Evolutionary conservation across 2,888 invertebrate genomes (phyloP), one percentile per base, ranked within the genome.

Genomic region (Penaeus monodon): DNA sequence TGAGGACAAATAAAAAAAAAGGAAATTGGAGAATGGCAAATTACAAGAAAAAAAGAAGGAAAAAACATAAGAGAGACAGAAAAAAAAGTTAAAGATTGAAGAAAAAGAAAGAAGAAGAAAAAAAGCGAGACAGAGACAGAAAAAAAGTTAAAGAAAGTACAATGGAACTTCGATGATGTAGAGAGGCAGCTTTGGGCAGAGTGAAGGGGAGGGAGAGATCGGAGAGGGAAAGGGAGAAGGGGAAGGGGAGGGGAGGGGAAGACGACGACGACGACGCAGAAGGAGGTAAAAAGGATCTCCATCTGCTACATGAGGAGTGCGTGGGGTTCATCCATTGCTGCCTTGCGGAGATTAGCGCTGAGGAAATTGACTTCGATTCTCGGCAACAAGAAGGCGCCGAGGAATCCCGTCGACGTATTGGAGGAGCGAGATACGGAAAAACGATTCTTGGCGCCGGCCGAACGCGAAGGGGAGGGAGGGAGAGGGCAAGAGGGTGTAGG

Each of bases 321-420:
- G 29, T 27, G 73, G 1, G 73, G 73, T 38, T 33, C 73, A 14
- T 73, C 76, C 38, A n/a, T 38, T 17, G 20, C 44, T 44, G 44
- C 24, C 44, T 76, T 44, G 49, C 10, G 22, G 44, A 76, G 76
- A 76, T 44, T 38, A 44, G 77, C 77, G 33, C 77, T 63, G 63
- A 77, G 77, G 77, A 77, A 77, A 77, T 77, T 77, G 77, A 77
- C 77, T 77, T 77, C 44, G 77, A 57, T 49, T 27, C 57, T 63
- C 63, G 76, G 63, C 49, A 22, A 57, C 57, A 77, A 77, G 57
- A 57, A 77, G 77, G 22, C 77, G 77, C 14, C 57, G 17, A 57
- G 14, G 17, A 17, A 49, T 10, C 57, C 24, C 17, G 77, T 7
- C 20, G 27, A n/a, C 27, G 77, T 77, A 57, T 77, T 49, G 77